phyloP scores from a whole-genome alignment of 2,888 invertebrate genomes.

The Drosophila meridionalis region DNA sequence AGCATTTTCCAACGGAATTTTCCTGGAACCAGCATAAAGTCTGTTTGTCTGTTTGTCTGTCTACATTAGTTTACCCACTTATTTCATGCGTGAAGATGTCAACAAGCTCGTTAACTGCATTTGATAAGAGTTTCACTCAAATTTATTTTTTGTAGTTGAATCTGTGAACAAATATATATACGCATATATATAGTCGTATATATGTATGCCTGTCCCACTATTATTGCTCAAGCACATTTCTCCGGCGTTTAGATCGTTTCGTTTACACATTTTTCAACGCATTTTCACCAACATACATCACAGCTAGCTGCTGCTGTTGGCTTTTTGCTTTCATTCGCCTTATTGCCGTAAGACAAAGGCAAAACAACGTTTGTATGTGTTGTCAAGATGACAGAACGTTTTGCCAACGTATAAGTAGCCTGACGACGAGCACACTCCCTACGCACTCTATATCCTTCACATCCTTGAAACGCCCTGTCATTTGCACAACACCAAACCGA shows the following conservation, averaged over 20 bases:
- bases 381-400: conserved; percentile 76
- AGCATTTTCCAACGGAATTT: not conserved
- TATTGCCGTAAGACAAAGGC: conserved; percentile 55
- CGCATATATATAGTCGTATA: not conserved
- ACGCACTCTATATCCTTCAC: conserved; percentile 14
- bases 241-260: conserved; percentile 43
- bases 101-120: conserved; percentile 72
- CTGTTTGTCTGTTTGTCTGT: not conserved
- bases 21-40: not conserved
- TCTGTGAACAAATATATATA: not conserved
- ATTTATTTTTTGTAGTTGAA: conserved; percentile 9
- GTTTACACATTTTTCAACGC: conserved; percentile 51
- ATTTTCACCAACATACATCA: conserved; percentile 42
- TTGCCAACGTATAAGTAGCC: conserved; percentile 71
- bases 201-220: conserved; percentile 16
- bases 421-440: conserved; percentile 26
- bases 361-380: conserved; percentile 39
- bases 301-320: conserved; percentile 40
- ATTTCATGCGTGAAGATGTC: conserved; percentile 63
- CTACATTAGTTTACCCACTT: conserved; percentile 14
- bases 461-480: conserved; percentile 69
- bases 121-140: conserved; percentile 62
- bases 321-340: conserved; percentile 35
- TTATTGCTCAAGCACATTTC: conserved; percentile 53
- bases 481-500: conserved; percentile 50